Evolutionary conservation across 2,113 vertebrate species (phyloP), one percentile per base, ranked within the genome.

Genomic region (Poecile atricapillus): DNA sequence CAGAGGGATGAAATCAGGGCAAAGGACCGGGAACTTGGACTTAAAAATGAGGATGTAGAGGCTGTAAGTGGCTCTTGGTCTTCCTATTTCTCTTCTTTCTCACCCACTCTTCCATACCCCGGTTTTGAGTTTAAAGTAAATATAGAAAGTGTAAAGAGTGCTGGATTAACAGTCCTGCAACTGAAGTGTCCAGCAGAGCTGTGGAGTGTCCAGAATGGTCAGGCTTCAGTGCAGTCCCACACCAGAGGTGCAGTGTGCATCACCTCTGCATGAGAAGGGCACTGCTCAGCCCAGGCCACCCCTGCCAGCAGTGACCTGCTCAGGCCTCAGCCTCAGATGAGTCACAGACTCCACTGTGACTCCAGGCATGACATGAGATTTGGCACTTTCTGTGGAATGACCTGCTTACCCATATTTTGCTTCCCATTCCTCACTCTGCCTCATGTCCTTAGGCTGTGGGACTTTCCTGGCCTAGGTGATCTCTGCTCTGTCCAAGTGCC

Each of bases 1-100:
- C 99, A 99, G 93, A 98, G 98, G 15, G 98, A 99, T 71, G 99
- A 99, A 97, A 98, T 99, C 96, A 98, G 98, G 10, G 98, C 98
- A 41, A 99, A 98, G 97, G 99, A 99, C 93, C 95, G 98, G 20
- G 98, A 99, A 95, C 98, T 99, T 0, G 97, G 97, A 3, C 98
- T 98, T 58, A 99, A 98, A 96, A 99, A 98, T 9, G 98, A 99
- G 86, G 99, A 99, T 33, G 96, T 99, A 1, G 99, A 99, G 83
- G 99, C 99, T 14, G 99, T 99, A 80, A 99, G 98, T 98, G 83
- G 13, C 13, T 41, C n/a, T 16, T 37, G 23, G 30, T 7, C 5
- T 47, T 82, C 50, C 63, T 55, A 0, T 56, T 87, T 78, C 43
- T 85, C 55, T 65, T 65, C 55, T 37, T 93, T 90, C 52, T 89